Evolutionary conservation across 2,888 invertebrate species (phyloP).

Genomic region (Drosophila neotestacea): DNA sequence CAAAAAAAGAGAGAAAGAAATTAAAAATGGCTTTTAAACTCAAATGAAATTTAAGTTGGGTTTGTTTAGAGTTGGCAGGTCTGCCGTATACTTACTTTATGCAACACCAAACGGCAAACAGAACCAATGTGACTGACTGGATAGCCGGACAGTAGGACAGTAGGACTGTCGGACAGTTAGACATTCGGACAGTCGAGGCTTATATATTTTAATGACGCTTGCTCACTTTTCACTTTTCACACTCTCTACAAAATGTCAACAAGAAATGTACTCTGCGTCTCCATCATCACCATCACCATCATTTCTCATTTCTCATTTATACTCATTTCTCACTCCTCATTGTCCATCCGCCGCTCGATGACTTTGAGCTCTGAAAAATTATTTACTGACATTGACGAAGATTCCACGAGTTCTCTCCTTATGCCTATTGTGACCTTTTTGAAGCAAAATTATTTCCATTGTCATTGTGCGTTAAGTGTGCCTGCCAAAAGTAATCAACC

Average conservation of each 20-base stretch:
- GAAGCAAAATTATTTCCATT: not conserved
- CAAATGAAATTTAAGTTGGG: conserved; percentile 51
- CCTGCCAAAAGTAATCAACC: conserved; percentile 18
- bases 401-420: conserved; percentile 18
- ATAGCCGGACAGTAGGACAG: too few relatives aligned
- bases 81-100: conserved; percentile 17
- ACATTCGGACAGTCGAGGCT: conserved; percentile 12
- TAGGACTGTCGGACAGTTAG: not conserved
- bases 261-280: conserved; percentile 14
- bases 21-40: conserved; percentile 63
- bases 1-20: conserved; percentile 54
- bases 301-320: not conserved
- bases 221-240: conserved; percentile 38
- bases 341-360: not conserved
- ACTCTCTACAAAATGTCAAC: conserved; percentile 43
- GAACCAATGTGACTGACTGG: too few relatives aligned
- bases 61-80: conserved; percentile 14
- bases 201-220: conserved; percentile 46
- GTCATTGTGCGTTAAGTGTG: conserved; percentile 11
- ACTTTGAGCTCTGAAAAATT: conserved; percentile 39
- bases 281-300: not conserved
- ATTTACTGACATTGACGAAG: conserved; percentile 58
- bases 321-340: conserved; percentile 37
- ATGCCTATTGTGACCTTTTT: conserved; percentile 35
- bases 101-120: too few relatives aligned